phyloP scores from a whole-genome alignment of 2,888 invertebrate species.

The Agrenia bidenticulata region DNA sequence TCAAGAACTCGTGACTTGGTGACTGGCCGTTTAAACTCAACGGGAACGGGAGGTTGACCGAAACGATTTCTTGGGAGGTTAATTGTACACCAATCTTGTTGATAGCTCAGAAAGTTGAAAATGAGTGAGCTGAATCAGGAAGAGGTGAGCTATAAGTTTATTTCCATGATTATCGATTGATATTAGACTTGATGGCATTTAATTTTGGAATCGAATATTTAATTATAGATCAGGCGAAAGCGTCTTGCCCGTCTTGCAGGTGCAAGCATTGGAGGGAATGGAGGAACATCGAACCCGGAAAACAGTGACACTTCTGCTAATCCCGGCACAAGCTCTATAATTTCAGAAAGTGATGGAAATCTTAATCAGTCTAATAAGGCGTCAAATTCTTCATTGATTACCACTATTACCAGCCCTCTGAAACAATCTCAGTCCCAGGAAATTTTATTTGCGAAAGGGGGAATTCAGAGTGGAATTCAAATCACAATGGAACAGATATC shows the following conservation, averaged over 20 bases:
- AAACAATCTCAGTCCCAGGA: neutral
- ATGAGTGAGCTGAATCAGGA: constrained; percentile 87
- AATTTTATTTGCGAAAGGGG: neutral
- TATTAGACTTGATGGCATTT: too few relatives aligned
- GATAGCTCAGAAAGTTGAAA: constrained; percentile 29
- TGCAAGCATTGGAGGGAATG: neutral
- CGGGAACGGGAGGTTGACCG: too few relatives aligned
- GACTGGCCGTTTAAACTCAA: too few relatives aligned
- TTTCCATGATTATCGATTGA: too few relatives aligned
- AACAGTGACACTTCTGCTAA: neutral
- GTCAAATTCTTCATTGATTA: neutral
- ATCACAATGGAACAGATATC: neutral
- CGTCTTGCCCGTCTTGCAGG: constrained; percentile 69
- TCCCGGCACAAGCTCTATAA: neutral
- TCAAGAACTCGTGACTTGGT: too few relatives aligned
- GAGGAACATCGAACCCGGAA: neutral
- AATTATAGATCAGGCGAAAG: constrained; percentile 69
- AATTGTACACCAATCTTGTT: too few relatives aligned
- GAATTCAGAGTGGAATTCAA: too few relatives aligned
- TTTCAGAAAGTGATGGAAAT: too few relatives aligned
- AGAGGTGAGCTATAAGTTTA: too few relatives aligned
- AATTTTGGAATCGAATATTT: neutral
- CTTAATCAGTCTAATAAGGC: neutral
- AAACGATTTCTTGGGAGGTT: too few relatives aligned
- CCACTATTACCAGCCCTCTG: neutral